Base-by-base conservation (phyloP, 2,797 vertebrate genomes). In the Chrosomus eos region DNA sequence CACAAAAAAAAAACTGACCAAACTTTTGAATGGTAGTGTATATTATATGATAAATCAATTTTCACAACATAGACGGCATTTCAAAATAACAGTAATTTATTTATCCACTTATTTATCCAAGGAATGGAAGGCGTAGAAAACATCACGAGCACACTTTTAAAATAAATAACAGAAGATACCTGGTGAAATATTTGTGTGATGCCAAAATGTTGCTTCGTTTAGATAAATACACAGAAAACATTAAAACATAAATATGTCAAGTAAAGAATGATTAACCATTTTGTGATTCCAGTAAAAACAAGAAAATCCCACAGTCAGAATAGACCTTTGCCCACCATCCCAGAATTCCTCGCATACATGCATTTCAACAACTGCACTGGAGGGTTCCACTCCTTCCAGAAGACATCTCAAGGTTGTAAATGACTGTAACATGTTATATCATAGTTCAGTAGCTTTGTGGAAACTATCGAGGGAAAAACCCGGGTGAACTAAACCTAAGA, bases 31-130 rank as follows among this genome's bases (percentile, higher is more conserved):
- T 31, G 7, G 23, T 43, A 5, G n/a, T 8, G 40, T n/a, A 58
- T 23, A 53, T 75, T 53, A 51, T 7, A 55, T 21, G 14, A 8
- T 23, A 45, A 53, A 38, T 53, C 0, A 71, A 58, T 68, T 21
- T 26, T 28, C 79, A 77, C 19, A 66, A 58, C 7, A n/a, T n/a
- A 21, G 1, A 80, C 2, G 2, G 1, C 16, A 6, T 73, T 71
- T 81, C 7, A 45, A 77, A 76, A 80, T 84, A 28, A 78, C 33
- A 36, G 55, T 40, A 18, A 45, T 81, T 87, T 87, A 89, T 88
- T 90, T 0, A 74, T 85, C 82, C 40, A 71, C 62, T 38, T 14
- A 33, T 71, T 83, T 79, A 68, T 51, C 73, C 48, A 84, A 40
- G 4, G 68, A 81, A 13, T 31, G 19, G 21, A 43, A 66, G 26